Evolutionary conservation across 2,888 invertebrate species (phyloP), one percentile per base, ranked within the genome.

Genomic region (Drosophila anomalata): DNA sequence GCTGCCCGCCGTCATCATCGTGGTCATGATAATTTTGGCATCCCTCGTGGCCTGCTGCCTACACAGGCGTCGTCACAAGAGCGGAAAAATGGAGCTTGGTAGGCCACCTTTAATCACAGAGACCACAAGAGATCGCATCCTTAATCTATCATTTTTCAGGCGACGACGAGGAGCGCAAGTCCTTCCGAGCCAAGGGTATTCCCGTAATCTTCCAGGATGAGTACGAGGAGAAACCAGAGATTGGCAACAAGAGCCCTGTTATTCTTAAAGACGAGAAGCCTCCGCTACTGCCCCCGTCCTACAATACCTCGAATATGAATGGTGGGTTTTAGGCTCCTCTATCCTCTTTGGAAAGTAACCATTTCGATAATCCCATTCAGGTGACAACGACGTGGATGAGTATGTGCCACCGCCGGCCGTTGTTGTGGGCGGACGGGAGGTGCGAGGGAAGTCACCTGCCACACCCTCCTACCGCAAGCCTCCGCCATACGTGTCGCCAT

Each of bases 121-220:
- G 17, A 17, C 17, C 17, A 11, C 8, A 20, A 3, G 9, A 24
- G 11, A 20, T 8, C 0, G 9, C 22, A 24, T 14, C 8, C 6
- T 14, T 2, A n/a, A n/a, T 36, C 6, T 2, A 7, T 33, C 12
- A 1, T 1, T 36, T 36, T 36, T 14, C 36, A 73, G 94, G 95
- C 31, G 95, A 95, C 88, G 96, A 96, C 87, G 96, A 97, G 87
- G 96, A 96, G 79, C 93, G 96, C 17, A 95, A 96, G 90, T 95
- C 95, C 75, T 96, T 96, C 93, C 94, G 96, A 52, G 96, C 96
- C 82, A 96, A 96, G 91, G 94, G 94, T 54, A 97, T 98, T 86
- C 99, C 99, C 0, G 98, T 99, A 41, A 99, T 99, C 89, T 98
- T 99, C 92, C 97, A 97, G 92, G 98, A 99, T 91, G 99, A 99